Evolutionary conservation across 2,888 invertebrate genomes (phyloP).

Genomic region (Aethes cnicana): DNA sequence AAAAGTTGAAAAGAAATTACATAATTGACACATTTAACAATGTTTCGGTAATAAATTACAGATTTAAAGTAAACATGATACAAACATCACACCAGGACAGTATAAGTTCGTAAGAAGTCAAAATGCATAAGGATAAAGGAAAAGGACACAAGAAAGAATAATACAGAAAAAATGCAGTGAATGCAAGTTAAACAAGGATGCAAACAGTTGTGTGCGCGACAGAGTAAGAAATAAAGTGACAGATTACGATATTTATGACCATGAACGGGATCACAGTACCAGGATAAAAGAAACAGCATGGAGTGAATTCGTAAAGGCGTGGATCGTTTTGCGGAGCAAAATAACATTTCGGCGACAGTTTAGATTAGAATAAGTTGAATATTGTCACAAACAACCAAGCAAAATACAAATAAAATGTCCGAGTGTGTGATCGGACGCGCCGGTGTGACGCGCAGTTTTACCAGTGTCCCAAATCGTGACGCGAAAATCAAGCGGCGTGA

Average conservation of each 20-base stretch:
- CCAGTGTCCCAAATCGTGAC: conserved; percentile 81
- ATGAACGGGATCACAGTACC: conserved; percentile 1
- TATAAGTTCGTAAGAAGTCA: too few species aligned
- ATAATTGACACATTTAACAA: too few species aligned
- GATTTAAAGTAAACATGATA: too few species aligned
- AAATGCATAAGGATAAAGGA: too few species aligned
- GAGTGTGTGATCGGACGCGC: conserved; percentile 53
- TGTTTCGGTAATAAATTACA: too few species aligned
- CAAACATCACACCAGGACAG: too few species aligned
- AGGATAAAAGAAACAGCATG: conserved; percentile 6
- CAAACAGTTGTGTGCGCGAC: neutral
- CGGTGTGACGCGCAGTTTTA: conserved; percentile 69
- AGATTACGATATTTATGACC: neutral
- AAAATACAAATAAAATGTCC: conserved; percentile 27
- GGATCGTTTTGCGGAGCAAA: conserved; percentile 3
- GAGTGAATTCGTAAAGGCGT: neutral
- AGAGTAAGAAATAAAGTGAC: neutral
- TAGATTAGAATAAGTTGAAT: conserved; percentile 20
- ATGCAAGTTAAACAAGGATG: neutral
- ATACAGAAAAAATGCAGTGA: neutral
- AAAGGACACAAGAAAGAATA: too few species aligned
- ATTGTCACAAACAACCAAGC: conserved; percentile 26
- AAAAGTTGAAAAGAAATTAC: too few species aligned
- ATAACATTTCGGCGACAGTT: neutral
- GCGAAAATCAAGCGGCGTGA: conserved; percentile 81